phyloP scores from a whole-genome alignment of 1,140 invertebrate genomes.

The Caenorhabditis tropicalis region DNA sequence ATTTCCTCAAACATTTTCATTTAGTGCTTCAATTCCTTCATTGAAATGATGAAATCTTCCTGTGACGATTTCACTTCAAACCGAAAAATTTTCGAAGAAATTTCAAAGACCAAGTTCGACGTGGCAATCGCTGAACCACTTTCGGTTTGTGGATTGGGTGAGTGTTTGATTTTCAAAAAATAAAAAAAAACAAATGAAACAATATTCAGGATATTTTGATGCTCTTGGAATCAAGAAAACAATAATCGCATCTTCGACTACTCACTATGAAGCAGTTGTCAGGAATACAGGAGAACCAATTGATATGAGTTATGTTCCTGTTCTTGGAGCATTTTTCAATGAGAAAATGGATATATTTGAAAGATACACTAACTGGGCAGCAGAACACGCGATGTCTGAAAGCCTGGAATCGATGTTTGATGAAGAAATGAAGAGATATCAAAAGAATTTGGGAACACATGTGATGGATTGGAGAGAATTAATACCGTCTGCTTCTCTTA shows the following conservation, averaged over 20 bases:
- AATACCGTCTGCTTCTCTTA: background rate
- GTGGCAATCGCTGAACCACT: constrained; percentile 13
- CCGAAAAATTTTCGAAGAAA: background rate
- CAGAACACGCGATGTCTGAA: background rate
- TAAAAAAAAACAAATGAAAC: no score
- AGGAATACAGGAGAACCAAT: constrained; percentile 5
- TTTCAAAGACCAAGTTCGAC: background rate
- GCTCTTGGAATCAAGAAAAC: constrained; percentile 8
- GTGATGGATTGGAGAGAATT: background rate
- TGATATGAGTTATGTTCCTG: constrained; percentile 34
- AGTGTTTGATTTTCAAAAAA: background rate
- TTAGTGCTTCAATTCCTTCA: background rate
- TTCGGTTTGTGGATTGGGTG: background rate
- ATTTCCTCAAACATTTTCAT: background rate
- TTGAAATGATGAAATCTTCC: background rate
- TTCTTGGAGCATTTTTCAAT: constrained; percentile 26
- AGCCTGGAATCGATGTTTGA: background rate
- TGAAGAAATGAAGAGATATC: background rate
- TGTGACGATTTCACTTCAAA: constrained; percentile 1
- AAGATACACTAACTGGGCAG: constrained; percentile 26
- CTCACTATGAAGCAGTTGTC: constrained; percentile 10
- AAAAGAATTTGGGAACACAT: background rate
- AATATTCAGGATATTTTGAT: background rate
- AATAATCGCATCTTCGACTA: background rate
- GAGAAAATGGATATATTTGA: constrained; percentile 15